A percentile compares a stretch with the other conserved stretches of the same genome.
These are phyloP conservation scores for Rhynchophorus ferrugineus DNA, from an alignment of 1,140 invertebrate genomes.

Conservation along the genomic window DNA sequence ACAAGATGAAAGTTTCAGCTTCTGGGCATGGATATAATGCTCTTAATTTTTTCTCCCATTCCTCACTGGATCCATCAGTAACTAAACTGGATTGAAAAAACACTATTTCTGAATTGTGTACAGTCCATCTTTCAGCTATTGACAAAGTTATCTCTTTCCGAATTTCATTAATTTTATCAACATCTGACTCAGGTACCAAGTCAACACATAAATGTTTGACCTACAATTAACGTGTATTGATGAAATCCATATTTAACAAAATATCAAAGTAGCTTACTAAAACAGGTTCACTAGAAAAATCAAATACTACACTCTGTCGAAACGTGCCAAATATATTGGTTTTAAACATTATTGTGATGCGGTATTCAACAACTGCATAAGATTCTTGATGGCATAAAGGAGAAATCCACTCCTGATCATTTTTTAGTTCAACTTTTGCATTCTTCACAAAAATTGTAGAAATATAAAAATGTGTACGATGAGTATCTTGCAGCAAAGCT, in stretches of 20 bases:
- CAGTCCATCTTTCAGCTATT: constrained; percentile 46
- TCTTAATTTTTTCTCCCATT: constrained; percentile 51
- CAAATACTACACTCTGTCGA: constrained; percentile 71
- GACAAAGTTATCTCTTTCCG: constrained; percentile 53
- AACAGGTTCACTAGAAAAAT: constrained; percentile 65
- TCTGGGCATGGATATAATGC: constrained; percentile 61
- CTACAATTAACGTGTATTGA: background rate
- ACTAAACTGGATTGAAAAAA: constrained; percentile 45
- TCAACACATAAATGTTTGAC: constrained; percentile 66
- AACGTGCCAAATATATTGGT: constrained; percentile 75
- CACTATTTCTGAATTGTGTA: constrained; percentile 50
- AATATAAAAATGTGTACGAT: constrained; percentile 61
- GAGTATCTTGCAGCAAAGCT: constrained; percentile 62
- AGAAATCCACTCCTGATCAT: constrained; percentile 54
- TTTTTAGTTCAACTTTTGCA: constrained; percentile 36
- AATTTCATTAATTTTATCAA: constrained; percentile 60
- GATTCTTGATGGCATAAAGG: constrained; percentile 17
- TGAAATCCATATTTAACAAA: background rate
- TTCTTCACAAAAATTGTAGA: constrained; percentile 34
- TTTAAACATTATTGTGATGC: constrained; percentile 60
- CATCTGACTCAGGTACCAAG: constrained; percentile 61
- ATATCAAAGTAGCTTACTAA: constrained; percentile 41
- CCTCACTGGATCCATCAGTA: constrained; percentile 38
- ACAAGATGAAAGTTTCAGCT: constrained; percentile 57
- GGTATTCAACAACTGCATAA: constrained; percentile 42